A percentile compares a stretch with the other conserved stretches of the same genome.
Evolutionary conservation across 2,888 invertebrate genomes (phyloP).

Genomic region (Epinotia brunnichana): DNA sequence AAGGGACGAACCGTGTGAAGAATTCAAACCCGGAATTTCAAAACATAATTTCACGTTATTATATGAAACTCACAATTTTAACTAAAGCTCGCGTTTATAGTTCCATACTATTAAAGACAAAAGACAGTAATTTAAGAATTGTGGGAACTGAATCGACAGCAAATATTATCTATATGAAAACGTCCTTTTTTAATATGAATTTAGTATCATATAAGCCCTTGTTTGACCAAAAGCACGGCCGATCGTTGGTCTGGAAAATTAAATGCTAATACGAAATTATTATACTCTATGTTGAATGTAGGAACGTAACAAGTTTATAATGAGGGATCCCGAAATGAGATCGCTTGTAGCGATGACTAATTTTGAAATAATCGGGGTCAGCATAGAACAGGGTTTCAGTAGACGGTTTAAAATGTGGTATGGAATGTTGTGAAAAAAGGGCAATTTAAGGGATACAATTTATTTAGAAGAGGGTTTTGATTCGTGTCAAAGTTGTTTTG

Average conservation of each 20-base stretch:
- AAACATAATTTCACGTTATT: slow-evolving; percentile 33
- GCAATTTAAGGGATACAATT: slow-evolving; percentile 22
- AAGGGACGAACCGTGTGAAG: slow-evolving; percentile 35
- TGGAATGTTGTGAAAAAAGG: slow-evolving; percentile 26
- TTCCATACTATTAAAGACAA: slow-evolving; percentile 50
- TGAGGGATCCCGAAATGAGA: slow-evolving; percentile 72
- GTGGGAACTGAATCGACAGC: slow-evolving; percentile 67
- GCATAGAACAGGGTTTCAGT: slow-evolving; percentile 25
- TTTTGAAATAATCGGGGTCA: slow-evolving; percentile 58
- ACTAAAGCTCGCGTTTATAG: slow-evolving; percentile 31
- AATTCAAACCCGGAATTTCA: slow-evolving; percentile 25
- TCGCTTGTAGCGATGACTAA: slow-evolving; percentile 76
- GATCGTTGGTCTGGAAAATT: slow-evolving; percentile 78
- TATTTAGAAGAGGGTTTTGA: slow-evolving; percentile 24
- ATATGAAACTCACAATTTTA: slow-evolving; percentile 39
- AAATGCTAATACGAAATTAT: slow-evolving; percentile 82
- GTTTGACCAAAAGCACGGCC: slow-evolving; percentile 2
- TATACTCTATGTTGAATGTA: slow-evolving; percentile 73
- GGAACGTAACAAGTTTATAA: slow-evolving; percentile 80
- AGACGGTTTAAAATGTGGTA: slow-evolving; percentile 10
- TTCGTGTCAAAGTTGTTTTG: slow-evolving; percentile 24
- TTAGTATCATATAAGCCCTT: neutral
- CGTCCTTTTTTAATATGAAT: neutral
- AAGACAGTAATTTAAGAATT: slow-evolving; percentile 61
- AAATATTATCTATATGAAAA: neutral